A percentile compares a stretch with the other conserved stretches of the same genome.
phyloP scores from a whole-genome alignment of 2,113 vertebrate genomes.

The Pseudopodoces humilis region DNA sequence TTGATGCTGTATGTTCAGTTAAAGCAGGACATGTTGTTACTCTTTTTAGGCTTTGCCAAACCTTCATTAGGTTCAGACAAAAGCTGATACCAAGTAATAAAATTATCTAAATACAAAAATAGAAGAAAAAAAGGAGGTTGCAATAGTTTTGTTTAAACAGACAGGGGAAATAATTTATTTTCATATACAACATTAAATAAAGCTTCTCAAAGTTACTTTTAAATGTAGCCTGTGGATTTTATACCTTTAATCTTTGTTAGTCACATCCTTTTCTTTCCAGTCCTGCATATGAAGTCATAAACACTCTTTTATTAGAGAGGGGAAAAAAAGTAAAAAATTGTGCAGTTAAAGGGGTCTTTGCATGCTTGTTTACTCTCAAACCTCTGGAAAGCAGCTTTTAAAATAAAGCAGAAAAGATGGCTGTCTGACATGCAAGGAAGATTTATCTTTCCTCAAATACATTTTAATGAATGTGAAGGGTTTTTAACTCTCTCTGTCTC shows the following conservation, averaged over 20 bases:
- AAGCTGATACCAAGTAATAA: background rate
- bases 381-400: constrained; percentile 64
- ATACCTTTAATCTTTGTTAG: constrained; percentile 29
- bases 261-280: constrained; percentile 49
- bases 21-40: background rate
- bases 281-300: constrained; percentile 32
- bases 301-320: constrained; percentile 37
- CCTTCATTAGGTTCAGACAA: background rate
- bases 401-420: constrained; percentile 66
- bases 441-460: constrained; percentile 66
- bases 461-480: constrained; percentile 63
- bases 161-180: background rate
- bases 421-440: constrained; percentile 39
- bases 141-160: background rate
- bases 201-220: background rate
- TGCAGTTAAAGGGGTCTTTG: constrained; percentile 26
- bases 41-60: background rate
- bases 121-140: background rate
- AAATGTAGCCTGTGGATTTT: constrained; percentile 16
- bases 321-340: background rate
- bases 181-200: background rate
- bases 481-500: constrained; percentile 16
- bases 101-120: background rate
- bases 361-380: constrained; percentile 29
- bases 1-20: background rate